Base-by-base conservation (phyloP, 2,113 vertebrate species). In the Oriolus oriolus region DNA sequence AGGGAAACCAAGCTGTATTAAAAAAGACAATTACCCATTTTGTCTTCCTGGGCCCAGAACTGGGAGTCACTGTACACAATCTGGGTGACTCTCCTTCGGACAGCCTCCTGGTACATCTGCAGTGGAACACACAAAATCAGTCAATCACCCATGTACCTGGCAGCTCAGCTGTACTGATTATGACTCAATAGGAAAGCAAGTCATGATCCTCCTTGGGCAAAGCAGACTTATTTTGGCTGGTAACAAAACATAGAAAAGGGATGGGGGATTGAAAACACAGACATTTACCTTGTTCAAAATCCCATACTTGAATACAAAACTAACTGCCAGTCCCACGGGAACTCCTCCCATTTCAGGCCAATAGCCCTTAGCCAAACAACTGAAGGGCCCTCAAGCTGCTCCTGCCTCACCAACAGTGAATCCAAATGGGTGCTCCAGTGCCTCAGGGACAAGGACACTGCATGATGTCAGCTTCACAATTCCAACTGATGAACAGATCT, bases 41-140 rank as follows among this genome's bases (percentile, higher is more conserved):
- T 91, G 79, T 69, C 90, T 83, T 97, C 92, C 84, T 78, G 97
- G 20, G 95, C 94, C 98, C 98, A 98, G 80, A 98, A 74, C 45
- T 96, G 97, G 30, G 93, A 97, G 87, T 99, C 99, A 19, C 98
- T 97, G 76, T 99, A 99, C 12, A 96, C 93, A 37, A 99, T 98
- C 66, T 96, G 98, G 45, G 97, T 97, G 60, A 99, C 98, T 31
- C 99, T 98, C 77, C 98, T 98, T 66, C 99, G 98, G 90, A 99
- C 98, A 30, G 92, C 97, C 54, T 99, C 99, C 91, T 99, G 98
- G 84, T 99, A 98, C 95, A 80, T 99, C 99, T 99, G 97, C 61
- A 57, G 95, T 66, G 75, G 76, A 90, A 74, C 74, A 87, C 19
- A 95, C 16, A 83, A 39, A 75, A 86, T 68, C 76, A 90, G 65